These are phyloP conservation scores for Ivindomyrus marchei DNA, from an alignment of 2,113 vertebrate genomes.

Conservation along the genomic window DNA sequence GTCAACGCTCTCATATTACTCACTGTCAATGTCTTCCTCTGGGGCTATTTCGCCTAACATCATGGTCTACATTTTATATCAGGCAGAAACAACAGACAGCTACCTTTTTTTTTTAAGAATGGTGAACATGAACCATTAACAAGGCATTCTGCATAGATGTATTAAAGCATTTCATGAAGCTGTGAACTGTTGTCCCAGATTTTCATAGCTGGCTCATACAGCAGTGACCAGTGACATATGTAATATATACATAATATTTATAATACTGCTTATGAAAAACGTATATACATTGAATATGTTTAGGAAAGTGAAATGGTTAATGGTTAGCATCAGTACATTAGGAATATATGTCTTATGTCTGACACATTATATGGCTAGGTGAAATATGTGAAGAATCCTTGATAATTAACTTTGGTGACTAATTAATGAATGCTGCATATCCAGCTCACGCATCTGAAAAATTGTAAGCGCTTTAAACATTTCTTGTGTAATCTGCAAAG, in stretches of 20 bases:
- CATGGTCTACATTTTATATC: constrained; percentile 7
- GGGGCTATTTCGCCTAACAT: constrained; percentile 77
- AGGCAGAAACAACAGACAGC: not conserved
- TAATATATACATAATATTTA: not conserved
- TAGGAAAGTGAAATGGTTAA: not conserved
- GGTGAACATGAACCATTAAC: not conserved
- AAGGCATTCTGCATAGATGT: not conserved
- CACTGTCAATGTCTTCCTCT: constrained; percentile 75
- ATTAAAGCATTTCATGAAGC: not conserved
- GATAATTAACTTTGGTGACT: not conserved
- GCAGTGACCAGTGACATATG: not conserved
- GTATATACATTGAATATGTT: not conserved
- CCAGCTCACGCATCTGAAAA: not conserved
- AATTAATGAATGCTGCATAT: not conserved
- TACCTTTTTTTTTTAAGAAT: not conserved
- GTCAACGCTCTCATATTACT: constrained; percentile 73
- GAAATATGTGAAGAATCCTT: not conserved
- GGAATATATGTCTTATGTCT: not conserved
- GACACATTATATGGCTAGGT: not conserved
- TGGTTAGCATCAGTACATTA: not conserved
- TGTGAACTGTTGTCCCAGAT: not conserved
- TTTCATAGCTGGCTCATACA: not conserved
- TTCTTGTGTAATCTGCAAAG: not conserved
- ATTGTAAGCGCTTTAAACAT: not conserved
- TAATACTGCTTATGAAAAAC: not conserved